A percentile compares a stretch with the other conserved stretches of the same genome.
These are phyloP conservation scores for Gymnothorax reevesii DNA, from an alignment of 2,797 vertebrate species.

Conservation along the genomic window DNA sequence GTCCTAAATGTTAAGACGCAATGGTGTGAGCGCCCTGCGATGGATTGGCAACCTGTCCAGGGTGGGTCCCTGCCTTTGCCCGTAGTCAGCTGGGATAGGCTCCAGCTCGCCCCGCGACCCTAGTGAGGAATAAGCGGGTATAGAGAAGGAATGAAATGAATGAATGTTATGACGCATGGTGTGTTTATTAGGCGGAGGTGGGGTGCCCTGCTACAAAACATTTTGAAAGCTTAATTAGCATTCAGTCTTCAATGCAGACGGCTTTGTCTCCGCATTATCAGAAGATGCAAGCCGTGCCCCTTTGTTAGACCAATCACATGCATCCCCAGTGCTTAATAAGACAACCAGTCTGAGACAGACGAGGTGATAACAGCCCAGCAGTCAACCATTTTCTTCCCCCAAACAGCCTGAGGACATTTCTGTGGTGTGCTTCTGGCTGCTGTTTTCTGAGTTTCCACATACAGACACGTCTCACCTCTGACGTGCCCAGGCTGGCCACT, in stretches of 20 bases:
- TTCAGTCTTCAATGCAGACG: background rate
- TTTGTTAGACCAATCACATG: conserved; percentile 2
- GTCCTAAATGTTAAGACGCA: no score
- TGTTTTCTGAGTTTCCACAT: conserved; percentile 39
- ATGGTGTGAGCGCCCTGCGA: no score
- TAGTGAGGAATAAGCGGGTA: no score
- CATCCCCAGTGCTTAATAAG: conserved; percentile 5
- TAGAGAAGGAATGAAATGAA: no score
- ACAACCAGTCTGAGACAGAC: conserved; percentile 18
- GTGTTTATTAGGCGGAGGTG: background rate
- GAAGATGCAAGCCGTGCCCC: background rate
- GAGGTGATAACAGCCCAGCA: conserved; percentile 38
- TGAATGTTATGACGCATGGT: no score
- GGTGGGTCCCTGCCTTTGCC: no score
- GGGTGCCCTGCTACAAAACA: background rate
- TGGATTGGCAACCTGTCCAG: no score
- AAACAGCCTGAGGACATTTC: conserved; percentile 39
- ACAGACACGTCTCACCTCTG: conserved; percentile 36
- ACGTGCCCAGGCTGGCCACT: conserved; percentile 26
- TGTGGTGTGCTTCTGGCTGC: conserved; percentile 38
- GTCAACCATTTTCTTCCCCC: background rate
- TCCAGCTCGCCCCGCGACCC: no score
- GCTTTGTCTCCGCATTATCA: background rate
- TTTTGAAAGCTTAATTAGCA: background rate
- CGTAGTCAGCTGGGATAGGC: no score